Evolutionary conservation across 2,888 invertebrate genomes (phyloP).

Genomic region (Belgica antarctica): DNA sequence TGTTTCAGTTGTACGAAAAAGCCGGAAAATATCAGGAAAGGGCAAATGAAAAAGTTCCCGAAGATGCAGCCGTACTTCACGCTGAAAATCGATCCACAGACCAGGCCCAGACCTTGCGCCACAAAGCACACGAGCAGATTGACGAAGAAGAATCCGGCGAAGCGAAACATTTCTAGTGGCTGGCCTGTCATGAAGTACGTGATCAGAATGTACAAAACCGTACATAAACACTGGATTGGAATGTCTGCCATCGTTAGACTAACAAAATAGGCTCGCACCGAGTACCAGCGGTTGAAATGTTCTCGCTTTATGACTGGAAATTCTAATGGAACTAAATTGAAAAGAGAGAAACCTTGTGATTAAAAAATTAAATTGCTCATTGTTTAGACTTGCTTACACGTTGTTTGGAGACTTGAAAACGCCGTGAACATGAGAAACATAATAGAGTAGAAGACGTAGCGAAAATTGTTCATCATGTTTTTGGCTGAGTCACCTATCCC

Average conservation of each 20-base stretch:
- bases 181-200: constrained; percentile 87
- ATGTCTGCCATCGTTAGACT: constrained; percentile 77
- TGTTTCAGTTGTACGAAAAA: constrained; percentile 85
- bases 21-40: constrained; percentile 87
- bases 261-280: constrained; percentile 75
- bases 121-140: constrained; percentile 77
- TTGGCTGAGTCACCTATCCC: constrained; percentile 76
- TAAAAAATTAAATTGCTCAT: neutral
- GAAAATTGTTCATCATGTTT: constrained; percentile 75
- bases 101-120: constrained; percentile 79
- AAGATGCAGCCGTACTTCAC: constrained; percentile 83
- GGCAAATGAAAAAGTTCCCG: constrained; percentile 83
- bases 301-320: constrained; percentile 76
- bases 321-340: constrained; percentile 75
- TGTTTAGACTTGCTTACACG: constrained; percentile 66
- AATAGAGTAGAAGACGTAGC: constrained; percentile 78
- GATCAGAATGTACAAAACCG: constrained; percentile 70
- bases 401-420: constrained; percentile 77
- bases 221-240: constrained; percentile 75
- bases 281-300: constrained; percentile 89
- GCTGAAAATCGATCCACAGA: constrained; percentile 78
- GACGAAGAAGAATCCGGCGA: constrained; percentile 69
- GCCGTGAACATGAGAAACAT: constrained; percentile 89
- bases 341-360: too few species aligned
- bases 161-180: constrained; percentile 70